These are phyloP conservation scores for Darevskia mixta DNA, from an alignment of 2,797 vertebrate species.

Conservation along the genomic window DNA sequence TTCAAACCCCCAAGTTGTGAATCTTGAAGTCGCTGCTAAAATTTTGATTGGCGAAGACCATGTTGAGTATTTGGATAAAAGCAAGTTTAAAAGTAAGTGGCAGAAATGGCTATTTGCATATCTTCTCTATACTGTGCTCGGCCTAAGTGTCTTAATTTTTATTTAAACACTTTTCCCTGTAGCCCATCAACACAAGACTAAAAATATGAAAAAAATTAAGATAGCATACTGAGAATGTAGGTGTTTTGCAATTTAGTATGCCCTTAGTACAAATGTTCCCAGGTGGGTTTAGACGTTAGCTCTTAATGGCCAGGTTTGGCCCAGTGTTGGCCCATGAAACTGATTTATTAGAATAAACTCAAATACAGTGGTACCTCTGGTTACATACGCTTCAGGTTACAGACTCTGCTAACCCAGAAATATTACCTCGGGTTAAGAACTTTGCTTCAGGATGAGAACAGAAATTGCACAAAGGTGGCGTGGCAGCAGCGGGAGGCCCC, in stretches of 20 bases:
- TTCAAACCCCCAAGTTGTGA: slow-evolving; percentile 90
- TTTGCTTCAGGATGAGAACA: too few species aligned
- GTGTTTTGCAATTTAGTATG: neutral
- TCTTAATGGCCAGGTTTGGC: neutral
- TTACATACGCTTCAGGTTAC: too few species aligned
- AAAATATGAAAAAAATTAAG: neutral
- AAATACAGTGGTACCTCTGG: neutral
- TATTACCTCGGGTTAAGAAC: too few species aligned
- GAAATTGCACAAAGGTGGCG: too few species aligned
- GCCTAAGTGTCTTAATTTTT: neutral
- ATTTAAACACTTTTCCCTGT: neutral
- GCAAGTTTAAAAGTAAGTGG: slow-evolving; percentile 98
- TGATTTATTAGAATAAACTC: neutral
- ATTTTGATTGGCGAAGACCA: slow-evolving; percentile 96
- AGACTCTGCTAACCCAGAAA: too few species aligned
- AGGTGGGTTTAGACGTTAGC: neutral
- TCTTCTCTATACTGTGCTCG: neutral
- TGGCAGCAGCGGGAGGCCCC: too few species aligned
- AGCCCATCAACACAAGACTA: neutral
- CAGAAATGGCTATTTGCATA: neutral
- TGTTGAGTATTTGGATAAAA: slow-evolving; percentile 90
- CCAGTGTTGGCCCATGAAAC: neutral
- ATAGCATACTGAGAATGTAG: neutral
- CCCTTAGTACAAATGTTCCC: neutral
- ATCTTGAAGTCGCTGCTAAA: slow-evolving; percentile 95